phyloP scores from a whole-genome alignment of 2,113 vertebrate species.

The Pachycephala philippinensis region DNA sequence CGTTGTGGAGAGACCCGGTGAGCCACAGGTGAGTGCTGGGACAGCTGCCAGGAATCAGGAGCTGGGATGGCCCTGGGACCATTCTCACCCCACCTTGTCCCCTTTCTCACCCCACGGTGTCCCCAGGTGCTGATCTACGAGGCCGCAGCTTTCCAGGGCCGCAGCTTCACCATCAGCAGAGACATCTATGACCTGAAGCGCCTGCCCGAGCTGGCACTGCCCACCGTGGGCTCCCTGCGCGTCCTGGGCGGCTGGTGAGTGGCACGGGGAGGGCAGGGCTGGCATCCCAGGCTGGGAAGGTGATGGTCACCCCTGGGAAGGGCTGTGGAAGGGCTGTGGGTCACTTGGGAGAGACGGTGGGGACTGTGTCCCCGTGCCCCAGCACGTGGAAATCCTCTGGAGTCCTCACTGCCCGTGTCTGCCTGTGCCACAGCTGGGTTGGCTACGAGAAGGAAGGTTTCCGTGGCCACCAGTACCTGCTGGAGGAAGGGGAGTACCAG shows the following conservation, averaged over 20 bases:
- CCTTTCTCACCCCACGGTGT: neutral
- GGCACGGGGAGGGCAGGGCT: neutral
- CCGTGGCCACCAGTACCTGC: constrained; percentile 91
- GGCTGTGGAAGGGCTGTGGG: neutral
- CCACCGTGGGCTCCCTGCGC: constrained; percentile 80
- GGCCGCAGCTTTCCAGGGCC: constrained; percentile 81
- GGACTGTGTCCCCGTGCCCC: rapidly evolving
- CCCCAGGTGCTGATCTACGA: constrained; percentile 84
- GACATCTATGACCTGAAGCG: constrained; percentile 81
- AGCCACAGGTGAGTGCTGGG: constrained; percentile 80
- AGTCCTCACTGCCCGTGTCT: neutral
- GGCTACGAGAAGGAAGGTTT: constrained; percentile 93
- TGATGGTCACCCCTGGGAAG: neutral
- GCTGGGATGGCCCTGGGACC: rapidly evolving
- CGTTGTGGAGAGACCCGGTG: constrained; percentile 79
- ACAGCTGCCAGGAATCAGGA: rapidly evolving
- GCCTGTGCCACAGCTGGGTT: constrained; percentile 81
- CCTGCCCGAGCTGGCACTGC: constrained; percentile 67
- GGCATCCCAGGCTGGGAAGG: neutral
- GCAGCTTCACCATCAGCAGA: constrained; percentile 76
- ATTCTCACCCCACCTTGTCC: rapidly evolving
- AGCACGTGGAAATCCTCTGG: neutral
- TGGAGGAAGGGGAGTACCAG: constrained; percentile 93
- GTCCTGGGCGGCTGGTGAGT: constrained; percentile 91
- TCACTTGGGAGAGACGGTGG: neutral